Evolutionary conservation across 2,797 vertebrate genomes (phyloP), one percentile per base, ranked within the genome.

Genomic region (Phalanger gymnotis): DNA sequence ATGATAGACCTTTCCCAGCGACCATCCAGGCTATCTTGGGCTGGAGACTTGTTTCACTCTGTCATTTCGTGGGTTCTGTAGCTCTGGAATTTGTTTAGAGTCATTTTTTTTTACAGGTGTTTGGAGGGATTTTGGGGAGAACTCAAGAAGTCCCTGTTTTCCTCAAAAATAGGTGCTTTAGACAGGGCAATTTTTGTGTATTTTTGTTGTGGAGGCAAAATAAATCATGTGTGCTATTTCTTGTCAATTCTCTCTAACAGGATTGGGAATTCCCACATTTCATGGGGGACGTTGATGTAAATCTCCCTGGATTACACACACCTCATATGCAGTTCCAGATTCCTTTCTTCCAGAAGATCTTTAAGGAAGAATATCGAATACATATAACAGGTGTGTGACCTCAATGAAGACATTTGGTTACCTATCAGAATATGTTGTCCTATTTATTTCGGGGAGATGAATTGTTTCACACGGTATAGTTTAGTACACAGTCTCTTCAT

Each of bases 221-320:
- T 92, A 90, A 90, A 94, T 97, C 92, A 95, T 91, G 93, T 93
- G 52, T 90, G 22, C 56, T 81, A 53, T 94, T 96, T 96, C 9
- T 19, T 96, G 92, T 97, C 98, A 73, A 90, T 51, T 96, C 98
- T 96, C 94, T 98, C 95, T 93, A 94, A 95, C 98, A 99, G 99
- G 99, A 99, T 97, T 99, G 99, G 99, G 99, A 99, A 97, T 99
- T 99, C 98, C 99, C 99, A 93, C 99, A 99, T 97, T 99, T 99
- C 98, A 99, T 99, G 99, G 99, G 99, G 40, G 99, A 99, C 97
- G 99, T 99, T 94, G 99, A 99, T 97, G 99, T 99, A 97, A 99
- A 99, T 98, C 99, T 99, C 61, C 99, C 99, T 6, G 99, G 99
- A 19, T 98, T 99, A 97, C 99, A 99, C 66, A 99, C 99, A 28